Conservation (phyloP, 2,797 vertebrate species). For the Paramormyrops hopkinsi region DNA sequence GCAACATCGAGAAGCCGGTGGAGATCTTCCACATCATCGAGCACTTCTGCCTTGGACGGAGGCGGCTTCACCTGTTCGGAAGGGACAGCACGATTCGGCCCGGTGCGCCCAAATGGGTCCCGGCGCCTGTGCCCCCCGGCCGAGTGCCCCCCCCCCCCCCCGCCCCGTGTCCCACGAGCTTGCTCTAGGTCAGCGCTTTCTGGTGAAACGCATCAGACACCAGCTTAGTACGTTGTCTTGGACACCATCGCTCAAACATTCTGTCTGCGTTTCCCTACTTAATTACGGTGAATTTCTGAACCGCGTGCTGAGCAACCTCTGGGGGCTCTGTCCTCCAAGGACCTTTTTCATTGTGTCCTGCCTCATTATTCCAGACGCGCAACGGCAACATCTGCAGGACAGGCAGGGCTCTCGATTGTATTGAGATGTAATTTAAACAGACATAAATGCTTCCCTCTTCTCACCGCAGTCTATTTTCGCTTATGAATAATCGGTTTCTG, state of each 20-base stretch:
- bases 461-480: background rate
- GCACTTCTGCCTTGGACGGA: constrained; percentile 89
- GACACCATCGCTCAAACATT: background rate
- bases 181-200: background rate
- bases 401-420: background rate
- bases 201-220: background rate
- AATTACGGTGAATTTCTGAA: background rate
- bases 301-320: background rate
- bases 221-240: background rate
- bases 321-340: background rate
- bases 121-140: background rate
- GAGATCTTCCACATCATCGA: constrained; percentile 99
- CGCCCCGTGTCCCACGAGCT: background rate
- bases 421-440: constrained; percentile 13
- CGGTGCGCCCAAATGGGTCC: constrained; percentile 54
- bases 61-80: constrained; percentile 89
- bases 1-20: constrained; percentile 94
- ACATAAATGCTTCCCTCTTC: background rate
- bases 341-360: background rate
- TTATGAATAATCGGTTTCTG: background rate
- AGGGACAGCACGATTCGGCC: constrained; percentile 93
- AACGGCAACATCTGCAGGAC: background rate
- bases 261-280: background rate
- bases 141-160: background rate
- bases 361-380: background rate